A percentile compares a stretch with the other conserved stretches of the same genome.
phyloP scores from a whole-genome alignment of 2,113 vertebrate species.

The Manacus vitellinus region DNA sequence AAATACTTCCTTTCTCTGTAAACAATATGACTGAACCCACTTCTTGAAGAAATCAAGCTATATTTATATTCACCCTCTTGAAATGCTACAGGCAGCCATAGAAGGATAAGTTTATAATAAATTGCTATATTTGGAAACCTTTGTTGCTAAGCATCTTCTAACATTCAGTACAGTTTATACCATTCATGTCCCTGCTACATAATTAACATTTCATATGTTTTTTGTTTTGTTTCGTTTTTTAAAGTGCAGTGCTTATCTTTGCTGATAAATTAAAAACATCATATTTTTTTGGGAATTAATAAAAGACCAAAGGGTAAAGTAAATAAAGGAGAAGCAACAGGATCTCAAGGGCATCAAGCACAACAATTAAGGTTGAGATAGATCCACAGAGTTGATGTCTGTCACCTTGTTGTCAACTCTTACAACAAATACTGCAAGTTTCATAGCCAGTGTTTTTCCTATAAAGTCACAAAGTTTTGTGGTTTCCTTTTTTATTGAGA shows the following conservation, averaged over 20 bases:
- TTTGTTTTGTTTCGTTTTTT: not conserved
- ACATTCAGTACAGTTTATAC: slow-evolving; percentile 82
- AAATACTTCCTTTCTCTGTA: slow-evolving; percentile 81
- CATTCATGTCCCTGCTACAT: slow-evolving; percentile 76
- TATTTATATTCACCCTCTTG: slow-evolving; percentile 84
- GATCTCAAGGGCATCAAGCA: not conserved
- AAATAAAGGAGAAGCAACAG: slow-evolving; percentile 42
- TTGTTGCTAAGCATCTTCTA: slow-evolving; percentile 83
- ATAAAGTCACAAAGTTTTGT: not conserved
- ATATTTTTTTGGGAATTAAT: slow-evolving; percentile 59
- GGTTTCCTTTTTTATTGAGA: not conserved
- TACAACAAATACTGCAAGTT: not conserved
- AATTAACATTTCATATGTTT: slow-evolving; percentile 80
- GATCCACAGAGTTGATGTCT: not conserved
- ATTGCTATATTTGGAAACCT: slow-evolving; percentile 86
- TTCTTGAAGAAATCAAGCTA: slow-evolving; percentile 82
- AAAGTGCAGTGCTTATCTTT: slow-evolving; percentile 56
- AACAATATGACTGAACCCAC: slow-evolving; percentile 82
- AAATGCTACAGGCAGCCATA: slow-evolving; percentile 87
- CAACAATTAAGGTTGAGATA: not conserved
- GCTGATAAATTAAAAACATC: slow-evolving; percentile 63
- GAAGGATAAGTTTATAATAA: slow-evolving; percentile 86
- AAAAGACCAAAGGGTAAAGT: slow-evolving; percentile 38
- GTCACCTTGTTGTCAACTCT: not conserved
- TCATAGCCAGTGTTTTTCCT: not conserved